Evolutionary conservation across 2,888 invertebrate species (phyloP), one percentile per base, ranked within the genome.

Genomic region (Thalpophila matura): DNA sequence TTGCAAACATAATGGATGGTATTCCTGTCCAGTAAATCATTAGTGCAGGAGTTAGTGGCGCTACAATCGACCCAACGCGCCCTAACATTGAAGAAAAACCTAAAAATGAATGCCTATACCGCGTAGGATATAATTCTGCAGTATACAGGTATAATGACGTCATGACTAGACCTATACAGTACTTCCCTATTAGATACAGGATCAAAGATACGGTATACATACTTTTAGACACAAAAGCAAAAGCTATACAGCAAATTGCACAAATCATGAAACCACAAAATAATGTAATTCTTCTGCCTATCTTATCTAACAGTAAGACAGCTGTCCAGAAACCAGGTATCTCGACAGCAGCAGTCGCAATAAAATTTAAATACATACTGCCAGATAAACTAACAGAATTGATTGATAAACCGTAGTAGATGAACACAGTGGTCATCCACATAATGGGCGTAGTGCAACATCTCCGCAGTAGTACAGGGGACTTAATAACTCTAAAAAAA

Each of bases 371-470:
- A 86, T 97, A 97, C 85, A 96, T 97, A 86, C 97, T 96, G 4
- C 97, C 97, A 40, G 96, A 96, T 65, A 98, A 91, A 42, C 96
- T 95, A 4, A 97, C 97, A 0, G 98, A 96, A 89, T 97, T 97
- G 51, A 98, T 93, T 12, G 97, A 97, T 59, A 98, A 89, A 0
- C 98, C 98, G 79, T 97, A 98, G 86, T 97, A 98, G 47, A 98
- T 96, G 70, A 98, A 96, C 0, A 97, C 96, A 74, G 97, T 97
- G 1, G 97, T 96, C 45, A 97, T 96, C 97, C 97, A 97, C 87
- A 97, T 96, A 64, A 97, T 94, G n/a, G 97, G 97, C 60, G 97
- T 97, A 37, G 96, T 96, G 38, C 96, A 86, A 78, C 96, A 93
- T 68, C 97, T 92, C n/a, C 96, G 87, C 16, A 96, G 83, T 59